These are phyloP conservation scores for Protophormia terraenovae DNA, from an alignment of 2,888 invertebrate species.

Conservation along the genomic window DNA sequence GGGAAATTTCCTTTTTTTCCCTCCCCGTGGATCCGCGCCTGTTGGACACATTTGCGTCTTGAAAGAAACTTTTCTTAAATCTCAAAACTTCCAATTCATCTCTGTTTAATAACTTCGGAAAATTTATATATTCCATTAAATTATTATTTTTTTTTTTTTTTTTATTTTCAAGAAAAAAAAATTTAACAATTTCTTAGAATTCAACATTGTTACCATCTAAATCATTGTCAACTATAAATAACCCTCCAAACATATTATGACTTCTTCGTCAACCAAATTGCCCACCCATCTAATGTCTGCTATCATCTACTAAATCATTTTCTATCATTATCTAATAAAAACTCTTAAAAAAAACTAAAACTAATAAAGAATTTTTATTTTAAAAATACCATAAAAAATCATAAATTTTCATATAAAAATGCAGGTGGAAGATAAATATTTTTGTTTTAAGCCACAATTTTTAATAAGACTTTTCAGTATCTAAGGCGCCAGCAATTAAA, in stretches of 20 bases:
- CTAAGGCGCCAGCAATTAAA: slow-evolving; percentile 61
- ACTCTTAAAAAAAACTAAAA: not conserved
- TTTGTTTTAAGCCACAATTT: slow-evolving; percentile 3
- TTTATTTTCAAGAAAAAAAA: too few species aligned
- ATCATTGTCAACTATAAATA: slow-evolving; percentile 31
- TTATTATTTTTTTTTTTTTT: not conserved
- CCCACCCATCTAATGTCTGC: slow-evolving; percentile 50
- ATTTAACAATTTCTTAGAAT: too few species aligned
- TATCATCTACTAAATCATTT: slow-evolving; percentile 54
- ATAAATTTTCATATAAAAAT: slow-evolving; percentile 41
- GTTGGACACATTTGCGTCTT: too few species aligned
- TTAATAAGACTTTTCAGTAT: slow-evolving; percentile 36
- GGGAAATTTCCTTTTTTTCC: too few species aligned
- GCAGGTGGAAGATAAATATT: slow-evolving; percentile 61
- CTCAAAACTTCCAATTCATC: too few species aligned
- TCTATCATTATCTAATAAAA: not conserved
- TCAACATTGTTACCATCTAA: not conserved
- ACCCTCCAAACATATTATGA: not conserved
- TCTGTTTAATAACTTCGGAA: too few species aligned
- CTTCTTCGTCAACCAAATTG: slow-evolving; percentile 23
- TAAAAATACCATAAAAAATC: slow-evolving; percentile 39
- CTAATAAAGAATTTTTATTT: not conserved
- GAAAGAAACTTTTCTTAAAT: too few species aligned
- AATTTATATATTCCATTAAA: too few species aligned
- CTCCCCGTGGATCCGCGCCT: too few species aligned